Base-by-base conservation (phyloP, 1,140 invertebrate species). In the Aphis gossypii region DNA sequence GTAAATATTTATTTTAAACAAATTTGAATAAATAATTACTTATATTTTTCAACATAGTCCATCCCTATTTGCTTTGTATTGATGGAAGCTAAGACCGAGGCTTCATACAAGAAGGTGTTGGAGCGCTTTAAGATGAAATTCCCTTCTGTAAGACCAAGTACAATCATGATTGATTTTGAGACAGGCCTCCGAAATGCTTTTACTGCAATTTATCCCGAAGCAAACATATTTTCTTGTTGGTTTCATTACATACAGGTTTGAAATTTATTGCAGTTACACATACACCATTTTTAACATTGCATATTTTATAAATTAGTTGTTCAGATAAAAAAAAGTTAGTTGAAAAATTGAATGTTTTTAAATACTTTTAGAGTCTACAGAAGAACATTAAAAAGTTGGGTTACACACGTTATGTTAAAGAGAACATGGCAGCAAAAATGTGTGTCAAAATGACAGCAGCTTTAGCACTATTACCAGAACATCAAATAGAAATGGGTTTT, bases 161-260 rank as follows among this genome's bases (percentile, higher is more conserved):
- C 30, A 38, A 41, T 90, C 6, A 90, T 60, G 88, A 90, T 90
- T 8, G 35, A 90, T 56, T 90, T 38, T 56, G 48, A 89, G 54
- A 54, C 51, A 3, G 51, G 18, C 2, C 88, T 90, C 6, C 51
- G 14, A 0, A 90, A 56, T 38, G 88, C 38, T 41, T 56, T 56
- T 54, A n/a, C 7, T 9, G 14, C 20, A 41, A 6, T 35, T 2
- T 90, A 90, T 38, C 51, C 51, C 0, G 88, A 90, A 60, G 88
- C 51, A 56, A 56, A 6, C 1, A 21, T 56, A 56, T 56, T 21
- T 11, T 41, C 88, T n/a, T 56, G 88, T 60, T 90, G 88, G 88
- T 90, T 90, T 23, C 20, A 90, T 54, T 90, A 90, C 38, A 20
- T 90, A 90, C 51, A 90, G 51, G 51, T 90, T 56, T 90, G 18